Conservation (phyloP, 2,888 invertebrate genomes). For the Philhelius pedissequus region DNA sequence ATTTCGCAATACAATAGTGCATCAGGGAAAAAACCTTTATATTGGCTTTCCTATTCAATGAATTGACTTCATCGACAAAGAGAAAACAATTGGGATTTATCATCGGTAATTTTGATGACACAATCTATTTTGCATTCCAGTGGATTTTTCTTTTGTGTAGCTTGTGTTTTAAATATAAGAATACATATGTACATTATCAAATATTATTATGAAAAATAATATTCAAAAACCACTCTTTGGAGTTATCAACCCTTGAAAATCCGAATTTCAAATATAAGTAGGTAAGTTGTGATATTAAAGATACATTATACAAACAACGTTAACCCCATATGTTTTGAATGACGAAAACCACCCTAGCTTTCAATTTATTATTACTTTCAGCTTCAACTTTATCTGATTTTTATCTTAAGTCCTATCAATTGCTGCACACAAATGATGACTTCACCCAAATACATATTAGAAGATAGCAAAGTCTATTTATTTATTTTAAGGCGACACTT, state of each 20-base stretch:
- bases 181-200: background rate
- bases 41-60: background rate
- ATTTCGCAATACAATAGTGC: background rate
- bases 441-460: background rate
- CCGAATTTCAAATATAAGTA: background rate
- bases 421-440: background rate
- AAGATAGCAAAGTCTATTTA: background rate
- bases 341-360: background rate
- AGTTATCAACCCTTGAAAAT: background rate
- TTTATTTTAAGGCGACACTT: constrained; percentile 1
- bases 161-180: no score
- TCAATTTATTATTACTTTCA: background rate
- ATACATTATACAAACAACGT: background rate
- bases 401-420: background rate
- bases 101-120: background rate
- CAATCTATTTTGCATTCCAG: background rate
- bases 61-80: background rate
- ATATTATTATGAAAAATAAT: background rate
- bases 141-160: background rate
- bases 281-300: background rate
- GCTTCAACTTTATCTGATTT: background rate
- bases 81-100: background rate
- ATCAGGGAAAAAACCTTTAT: background rate
- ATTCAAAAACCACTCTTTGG: background rate
- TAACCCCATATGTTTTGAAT: background rate